A percentile compares a stretch with the other conserved stretches of the same genome.
Conservation (phyloP, 2,113 vertebrate genomes). For the Chrysochloris asiatica region DNA sequence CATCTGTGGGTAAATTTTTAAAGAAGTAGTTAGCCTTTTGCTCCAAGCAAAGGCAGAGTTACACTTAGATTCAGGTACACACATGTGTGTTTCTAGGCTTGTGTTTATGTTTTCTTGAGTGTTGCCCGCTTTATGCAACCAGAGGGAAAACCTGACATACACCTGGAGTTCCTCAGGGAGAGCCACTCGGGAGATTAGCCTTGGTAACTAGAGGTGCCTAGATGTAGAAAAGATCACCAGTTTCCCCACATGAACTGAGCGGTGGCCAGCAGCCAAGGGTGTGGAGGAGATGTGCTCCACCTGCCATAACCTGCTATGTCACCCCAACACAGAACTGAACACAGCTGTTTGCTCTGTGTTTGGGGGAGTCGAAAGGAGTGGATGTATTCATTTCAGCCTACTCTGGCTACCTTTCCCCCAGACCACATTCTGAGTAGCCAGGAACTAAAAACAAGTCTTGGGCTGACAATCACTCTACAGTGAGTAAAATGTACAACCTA, state of each 20-base stretch:
- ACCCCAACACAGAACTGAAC: neutral
- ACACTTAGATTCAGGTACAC: neutral
- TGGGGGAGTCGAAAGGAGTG: neutral
- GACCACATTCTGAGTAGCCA: neutral
- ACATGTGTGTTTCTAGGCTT: constrained; percentile 42
- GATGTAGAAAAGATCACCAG: neutral
- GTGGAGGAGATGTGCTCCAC: neutral
- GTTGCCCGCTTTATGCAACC: constrained; percentile 37
- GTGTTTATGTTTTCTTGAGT: constrained; percentile 56
- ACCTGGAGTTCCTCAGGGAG: constrained; percentile 30
- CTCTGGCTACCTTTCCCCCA: neutral
- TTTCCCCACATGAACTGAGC: neutral
- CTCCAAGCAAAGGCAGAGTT: neutral
- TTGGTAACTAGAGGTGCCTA: constrained; percentile 45
- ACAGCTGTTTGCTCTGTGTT: constrained; percentile 9
- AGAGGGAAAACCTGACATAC: constrained; percentile 47
- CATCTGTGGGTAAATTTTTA: neutral
- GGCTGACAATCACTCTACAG: neutral
- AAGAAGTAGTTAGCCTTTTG: neutral
- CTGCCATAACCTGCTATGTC: constrained; percentile 11
- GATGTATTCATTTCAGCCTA: neutral
- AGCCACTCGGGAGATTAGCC: constrained; percentile 32
- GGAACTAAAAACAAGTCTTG: neutral
- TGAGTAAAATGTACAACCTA: neutral
- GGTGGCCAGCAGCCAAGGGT: constrained; percentile 25